Evolutionary conservation across 2,888 invertebrate genomes (phyloP).

Genomic region (Eupithecia subumbrata): DNA sequence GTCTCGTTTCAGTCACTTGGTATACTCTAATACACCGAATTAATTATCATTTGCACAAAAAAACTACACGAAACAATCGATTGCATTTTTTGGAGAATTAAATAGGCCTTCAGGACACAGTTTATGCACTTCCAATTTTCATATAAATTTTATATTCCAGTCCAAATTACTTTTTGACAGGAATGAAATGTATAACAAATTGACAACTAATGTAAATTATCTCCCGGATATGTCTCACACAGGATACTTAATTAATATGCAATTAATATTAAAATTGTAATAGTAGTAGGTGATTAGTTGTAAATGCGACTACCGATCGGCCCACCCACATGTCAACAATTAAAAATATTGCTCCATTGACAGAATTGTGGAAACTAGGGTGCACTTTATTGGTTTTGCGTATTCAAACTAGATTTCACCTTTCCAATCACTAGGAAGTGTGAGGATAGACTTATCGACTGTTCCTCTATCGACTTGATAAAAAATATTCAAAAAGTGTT

Average conservation of each 20-base stretch:
- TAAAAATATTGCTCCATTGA: slow-evolving; percentile 1
- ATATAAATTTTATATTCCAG: too few relatives aligned
- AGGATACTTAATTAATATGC: not conserved
- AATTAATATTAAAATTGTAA: not conserved
- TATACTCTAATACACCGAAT: too few relatives aligned
- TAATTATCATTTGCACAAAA: too few relatives aligned
- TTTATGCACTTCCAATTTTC: too few relatives aligned
- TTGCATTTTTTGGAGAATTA: too few relatives aligned
- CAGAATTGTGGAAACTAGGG: slow-evolving; percentile 8
- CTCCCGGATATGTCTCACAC: not conserved
- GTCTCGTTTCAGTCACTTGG: too few relatives aligned
- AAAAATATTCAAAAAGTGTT: not conserved
- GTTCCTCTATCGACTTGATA: not conserved
- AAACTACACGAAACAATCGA: too few relatives aligned
- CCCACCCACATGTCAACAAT: not conserved
- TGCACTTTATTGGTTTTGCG: slow-evolving; percentile 9
- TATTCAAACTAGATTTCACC: slow-evolving; percentile 9
- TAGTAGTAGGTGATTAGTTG: not conserved
- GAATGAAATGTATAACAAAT: not conserved
- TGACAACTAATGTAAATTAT: not conserved
- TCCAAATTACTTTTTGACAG: not conserved
- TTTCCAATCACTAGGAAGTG: slow-evolving; percentile 4
- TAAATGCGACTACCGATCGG: not conserved
- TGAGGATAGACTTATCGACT: not conserved
- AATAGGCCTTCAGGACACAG: too few relatives aligned